Evolutionary conservation across 2,797 vertebrate species (phyloP).

Genomic region (Acestrorhynchus altus): DNA sequence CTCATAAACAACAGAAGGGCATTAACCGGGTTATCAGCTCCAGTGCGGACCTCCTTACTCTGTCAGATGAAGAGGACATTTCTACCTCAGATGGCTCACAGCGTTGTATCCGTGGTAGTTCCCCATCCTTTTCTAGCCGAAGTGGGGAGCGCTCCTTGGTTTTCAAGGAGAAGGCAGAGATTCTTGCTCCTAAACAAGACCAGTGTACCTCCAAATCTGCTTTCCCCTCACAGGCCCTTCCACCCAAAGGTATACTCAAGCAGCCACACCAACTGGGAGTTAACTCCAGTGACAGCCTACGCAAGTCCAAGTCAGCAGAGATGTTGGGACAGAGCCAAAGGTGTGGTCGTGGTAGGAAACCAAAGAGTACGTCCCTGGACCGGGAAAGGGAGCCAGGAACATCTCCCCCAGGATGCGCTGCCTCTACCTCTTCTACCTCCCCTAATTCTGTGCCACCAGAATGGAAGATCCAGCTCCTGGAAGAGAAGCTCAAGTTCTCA

Average conservation of each 20-base stretch:
- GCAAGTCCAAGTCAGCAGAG: constrained; percentile 79
- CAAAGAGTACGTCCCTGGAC: constrained; percentile 56
- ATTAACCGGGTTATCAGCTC: constrained; percentile 66
- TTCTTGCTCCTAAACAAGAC: constrained; percentile 64
- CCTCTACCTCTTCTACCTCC: constrained; percentile 23
- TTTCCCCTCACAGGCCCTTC: constrained; percentile 53
- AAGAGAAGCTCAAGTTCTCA: constrained; percentile 87
- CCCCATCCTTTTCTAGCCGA: constrained; percentile 70
- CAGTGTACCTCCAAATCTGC: constrained; percentile 41
- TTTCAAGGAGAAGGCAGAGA: constrained; percentile 78
- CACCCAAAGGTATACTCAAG: constrained; percentile 82
- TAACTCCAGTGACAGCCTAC: constrained; percentile 66
- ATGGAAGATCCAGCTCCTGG: constrained; percentile 67
- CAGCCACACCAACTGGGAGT: constrained; percentile 64
- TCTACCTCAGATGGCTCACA: constrained; percentile 59
- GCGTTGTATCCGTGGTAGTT: constrained; percentile 49
- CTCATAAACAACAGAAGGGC: constrained; percentile 19
- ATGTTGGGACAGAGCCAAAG: constrained; percentile 58
- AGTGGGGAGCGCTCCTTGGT: constrained; percentile 75
- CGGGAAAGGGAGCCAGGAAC: constrained; percentile 23
- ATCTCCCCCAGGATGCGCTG: constrained; percentile 29
- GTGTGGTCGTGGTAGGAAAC: neutral
- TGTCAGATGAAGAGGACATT: constrained; percentile 58
- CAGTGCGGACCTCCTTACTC: constrained; percentile 69
- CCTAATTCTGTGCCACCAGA: constrained; percentile 58